A percentile compares a stretch with the other conserved stretches of the same genome.
These are phyloP conservation scores for Heliconius sara DNA, from an alignment of 2,888 invertebrate species.

Conservation along the genomic window DNA sequence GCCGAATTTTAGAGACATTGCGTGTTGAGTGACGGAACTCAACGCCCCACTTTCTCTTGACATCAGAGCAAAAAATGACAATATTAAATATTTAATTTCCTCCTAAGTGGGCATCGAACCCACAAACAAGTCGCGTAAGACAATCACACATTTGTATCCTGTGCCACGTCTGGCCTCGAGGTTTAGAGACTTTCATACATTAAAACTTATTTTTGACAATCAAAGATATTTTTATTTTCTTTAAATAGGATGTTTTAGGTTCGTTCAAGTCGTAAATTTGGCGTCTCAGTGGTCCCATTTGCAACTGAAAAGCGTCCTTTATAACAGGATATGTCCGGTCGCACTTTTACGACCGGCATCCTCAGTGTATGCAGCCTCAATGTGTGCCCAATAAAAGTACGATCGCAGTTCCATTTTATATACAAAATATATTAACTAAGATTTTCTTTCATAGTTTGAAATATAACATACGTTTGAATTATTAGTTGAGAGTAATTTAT, in stretches of 20 bases:
- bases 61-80: no score
- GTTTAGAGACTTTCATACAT: no score
- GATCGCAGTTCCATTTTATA: constrained; percentile 33
- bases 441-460: constrained; percentile 1
- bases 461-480: not conserved
- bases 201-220: not conserved
- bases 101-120: no score
- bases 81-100: no score
- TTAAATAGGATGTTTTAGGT: constrained; percentile 74
- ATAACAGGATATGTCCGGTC: constrained; percentile 72
- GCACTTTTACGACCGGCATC: constrained; percentile 67
- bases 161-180: no score
- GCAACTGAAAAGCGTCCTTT: constrained; percentile 81
- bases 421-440: constrained; percentile 25
- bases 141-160: no score
- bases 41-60: no score
- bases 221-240: constrained; percentile 41
- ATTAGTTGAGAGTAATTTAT: not conserved
- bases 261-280: constrained; percentile 70
- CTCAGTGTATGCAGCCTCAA: constrained; percentile 37
- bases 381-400: constrained; percentile 39
- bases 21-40: no score
- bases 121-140: no score
- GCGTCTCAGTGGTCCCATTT: constrained; percentile 69
- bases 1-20: no score